Conservation (phyloP, 2,888 invertebrate species). For the Pasiphila rectangulata region DNA sequence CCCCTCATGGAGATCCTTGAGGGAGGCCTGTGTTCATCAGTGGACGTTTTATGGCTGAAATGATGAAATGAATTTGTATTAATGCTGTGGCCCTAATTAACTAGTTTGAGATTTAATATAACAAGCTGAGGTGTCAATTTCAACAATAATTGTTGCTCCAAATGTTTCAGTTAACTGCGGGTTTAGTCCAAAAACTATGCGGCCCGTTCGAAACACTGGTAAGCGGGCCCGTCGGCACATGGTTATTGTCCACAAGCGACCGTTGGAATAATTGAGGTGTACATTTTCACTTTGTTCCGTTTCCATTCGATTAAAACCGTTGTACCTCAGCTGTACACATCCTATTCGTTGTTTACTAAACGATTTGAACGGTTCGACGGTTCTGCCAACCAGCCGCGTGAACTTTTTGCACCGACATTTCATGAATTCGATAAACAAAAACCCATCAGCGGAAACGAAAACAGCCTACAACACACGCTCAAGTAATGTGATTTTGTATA, state of each 20-base stretch:
- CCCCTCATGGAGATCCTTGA: too few relatives aligned
- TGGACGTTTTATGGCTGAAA: too few relatives aligned
- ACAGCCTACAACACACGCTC: slow-evolving; percentile 12
- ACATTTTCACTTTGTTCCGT: slow-evolving; percentile 81
- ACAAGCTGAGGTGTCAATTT: too few relatives aligned
- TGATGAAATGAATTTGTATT: too few relatives aligned
- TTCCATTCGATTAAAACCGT: slow-evolving; percentile 80
- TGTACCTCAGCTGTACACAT: slow-evolving; percentile 76
- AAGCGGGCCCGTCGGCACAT: slow-evolving; percentile 58
- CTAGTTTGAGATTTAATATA: too few relatives aligned
- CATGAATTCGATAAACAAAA: slow-evolving; percentile 36
- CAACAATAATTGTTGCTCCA: too few relatives aligned
- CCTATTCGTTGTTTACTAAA: slow-evolving; percentile 79
- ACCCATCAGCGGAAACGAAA: slow-evolving; percentile 21
- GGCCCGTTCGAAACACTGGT: slow-evolving; percentile 45
- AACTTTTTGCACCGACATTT: slow-evolving; percentile 49
- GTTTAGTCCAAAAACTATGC: slow-evolving; percentile 24
- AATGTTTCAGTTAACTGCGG: too few relatives aligned
- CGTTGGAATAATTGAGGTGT: slow-evolving; percentile 80
- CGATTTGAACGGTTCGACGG: slow-evolving; percentile 78
- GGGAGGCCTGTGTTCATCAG: too few relatives aligned
- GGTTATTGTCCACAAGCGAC: slow-evolving; percentile 71
- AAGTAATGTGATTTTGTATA: slow-evolving; percentile 21
- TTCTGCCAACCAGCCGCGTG: slow-evolving; percentile 58
- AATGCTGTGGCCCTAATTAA: too few relatives aligned